A percentile compares a stretch with the other conserved stretches of the same genome.
Conservation (phyloP, 2,888 invertebrate species). For the Cordilura impudica region DNA sequence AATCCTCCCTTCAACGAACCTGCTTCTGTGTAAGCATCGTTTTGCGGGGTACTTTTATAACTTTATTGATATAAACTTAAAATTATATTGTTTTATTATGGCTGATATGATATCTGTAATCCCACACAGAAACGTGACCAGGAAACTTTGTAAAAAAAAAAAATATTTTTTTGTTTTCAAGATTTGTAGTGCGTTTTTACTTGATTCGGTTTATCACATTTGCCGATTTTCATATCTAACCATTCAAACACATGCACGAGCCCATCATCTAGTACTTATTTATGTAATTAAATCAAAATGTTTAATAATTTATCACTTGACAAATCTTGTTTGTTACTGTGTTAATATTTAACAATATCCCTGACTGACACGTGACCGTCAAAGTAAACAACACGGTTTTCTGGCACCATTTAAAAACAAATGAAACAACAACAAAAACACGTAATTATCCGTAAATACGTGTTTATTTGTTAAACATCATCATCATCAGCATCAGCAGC, state of each 20-base stretch:
- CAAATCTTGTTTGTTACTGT: slow-evolving; percentile 37
- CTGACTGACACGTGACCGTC: slow-evolving; percentile 56
- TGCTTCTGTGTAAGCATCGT: no score
- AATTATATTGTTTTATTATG: no score
- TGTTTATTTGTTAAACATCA: slow-evolving; percentile 62
- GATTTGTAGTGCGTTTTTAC: no score
- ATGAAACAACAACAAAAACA: slow-evolving; percentile 56
- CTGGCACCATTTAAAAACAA: slow-evolving; percentile 56
- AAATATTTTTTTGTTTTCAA: no score
- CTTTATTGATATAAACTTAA: no score
- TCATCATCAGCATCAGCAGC: slow-evolving; percentile 39
- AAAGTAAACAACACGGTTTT: slow-evolving; percentile 58
- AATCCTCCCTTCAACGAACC: no score
- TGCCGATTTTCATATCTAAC: not conserved
- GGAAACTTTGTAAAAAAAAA: no score
- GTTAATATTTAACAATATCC: slow-evolving; percentile 43
- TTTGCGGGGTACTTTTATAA: no score
- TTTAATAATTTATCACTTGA: slow-evolving; percentile 58
- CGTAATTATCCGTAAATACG: slow-evolving; percentile 62
- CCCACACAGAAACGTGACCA: no score
- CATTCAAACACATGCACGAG: slow-evolving; percentile 30
- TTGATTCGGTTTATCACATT: no score
- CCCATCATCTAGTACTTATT: not conserved
- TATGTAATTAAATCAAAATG: slow-evolving; percentile 57
- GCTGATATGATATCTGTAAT: no score